Evolutionary conservation across 2,888 invertebrate species (phyloP).

Genomic region (Yponomeuta plumbellus): DNA sequence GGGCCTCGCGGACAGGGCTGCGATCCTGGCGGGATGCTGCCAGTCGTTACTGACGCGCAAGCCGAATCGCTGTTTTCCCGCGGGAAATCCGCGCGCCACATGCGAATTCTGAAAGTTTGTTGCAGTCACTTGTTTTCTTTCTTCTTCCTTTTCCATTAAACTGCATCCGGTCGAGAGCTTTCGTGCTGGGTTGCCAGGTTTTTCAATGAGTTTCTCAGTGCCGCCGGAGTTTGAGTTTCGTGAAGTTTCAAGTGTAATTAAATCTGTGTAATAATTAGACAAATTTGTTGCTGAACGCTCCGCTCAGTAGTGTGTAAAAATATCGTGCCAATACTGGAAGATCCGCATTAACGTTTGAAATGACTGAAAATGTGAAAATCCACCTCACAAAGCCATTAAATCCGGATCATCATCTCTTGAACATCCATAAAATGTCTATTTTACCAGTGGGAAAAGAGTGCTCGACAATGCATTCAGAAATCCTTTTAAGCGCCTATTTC

Average conservation of each 20-base stretch:
- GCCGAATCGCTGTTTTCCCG: slow-evolving; percentile 4
- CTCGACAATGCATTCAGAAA: neutral
- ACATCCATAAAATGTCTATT: neutral
- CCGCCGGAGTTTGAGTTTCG: neutral
- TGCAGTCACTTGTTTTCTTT: neutral
- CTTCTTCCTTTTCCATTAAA: neutral
- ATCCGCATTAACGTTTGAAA: no score
- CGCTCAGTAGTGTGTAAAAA: no score
- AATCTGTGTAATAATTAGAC: no score
- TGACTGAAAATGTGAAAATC: no score
- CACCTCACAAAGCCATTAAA: neutral
- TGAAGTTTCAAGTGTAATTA: no score
- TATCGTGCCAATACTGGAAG: no score
- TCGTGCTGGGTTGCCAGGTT: neutral
- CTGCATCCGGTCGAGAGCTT: neutral
- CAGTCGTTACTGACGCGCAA: neutral
- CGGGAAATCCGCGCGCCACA: slow-evolving; percentile 1
- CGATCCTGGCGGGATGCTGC: neutral
- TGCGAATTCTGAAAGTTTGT: slow-evolving; percentile 6
- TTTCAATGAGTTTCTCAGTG: neutral
- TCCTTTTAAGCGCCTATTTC: neutral
- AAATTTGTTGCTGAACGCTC: no score
- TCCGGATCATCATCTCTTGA: neutral
- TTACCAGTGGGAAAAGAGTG: neutral
- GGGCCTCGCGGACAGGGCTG: slow-evolving; percentile 2